Base-by-base conservation (phyloP, 2,113 vertebrate genomes). In the Myrmophylax atrothorax region DNA sequence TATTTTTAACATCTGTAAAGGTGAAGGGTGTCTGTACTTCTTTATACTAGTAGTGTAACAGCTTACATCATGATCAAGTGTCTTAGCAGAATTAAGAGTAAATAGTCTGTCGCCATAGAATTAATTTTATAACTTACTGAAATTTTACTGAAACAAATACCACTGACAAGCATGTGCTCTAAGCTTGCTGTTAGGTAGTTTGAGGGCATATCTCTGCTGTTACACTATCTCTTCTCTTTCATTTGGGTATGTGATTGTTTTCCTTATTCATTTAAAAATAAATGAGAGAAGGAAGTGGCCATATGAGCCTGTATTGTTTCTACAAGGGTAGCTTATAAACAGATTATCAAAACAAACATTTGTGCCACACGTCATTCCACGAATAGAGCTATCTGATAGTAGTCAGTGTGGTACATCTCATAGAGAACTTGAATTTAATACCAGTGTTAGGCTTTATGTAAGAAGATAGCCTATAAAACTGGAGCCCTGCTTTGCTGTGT, bases 401-500 rank as follows among this genome's bases (percentile, higher is more conserved):
- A 94, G 91, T 64, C 95, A 94, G 92, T 66, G 14, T 82, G 60
- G 67, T 96, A 53, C 80, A 96, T 62, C 84, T 87, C 78, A 3
- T 44, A 67, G 84, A 62, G 89, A 96, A 94, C 74, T 90, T 90
- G 81, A 95, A 95, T 97, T 84, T 82, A 92, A 96, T 94, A 93
- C 77, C 62, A 93, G 95, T 90, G 89, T 96, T 94, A 97, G 94
- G 93, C 97, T 98, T 98, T 98, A 96, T 98, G 98, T 98, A 98
- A 98, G 97, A 91, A 98, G 98, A 98, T 98, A 98, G 96, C 96
- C 97, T 96, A 80, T 97, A 97, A 97, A 98, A 97, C 97, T 93
- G 97, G 97, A 98, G 96, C 96, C 97, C 90, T 97, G 97, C 98
- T 98, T 98, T 98, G 98, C 98, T 98, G 97, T 98, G 98, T 98